Evolutionary conservation across 2,888 invertebrate species (phyloP), one percentile per base, ranked within the genome.

Genomic region (Agapostemon virescens): DNA sequence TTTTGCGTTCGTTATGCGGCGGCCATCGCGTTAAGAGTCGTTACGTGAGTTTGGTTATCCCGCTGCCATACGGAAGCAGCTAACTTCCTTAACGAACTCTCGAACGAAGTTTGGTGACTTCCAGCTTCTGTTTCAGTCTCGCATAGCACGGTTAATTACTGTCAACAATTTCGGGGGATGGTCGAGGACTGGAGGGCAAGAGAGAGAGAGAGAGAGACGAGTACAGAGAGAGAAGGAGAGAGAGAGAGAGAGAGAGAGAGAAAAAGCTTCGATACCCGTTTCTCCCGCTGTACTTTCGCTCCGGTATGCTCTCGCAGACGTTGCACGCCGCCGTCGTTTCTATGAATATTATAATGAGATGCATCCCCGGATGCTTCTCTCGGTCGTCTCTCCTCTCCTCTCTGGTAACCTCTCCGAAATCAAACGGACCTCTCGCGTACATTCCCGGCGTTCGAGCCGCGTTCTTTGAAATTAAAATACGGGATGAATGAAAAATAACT

Each of bases 31-130:
- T 87, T 85, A 87, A 86, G 86, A 86, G 87, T 87, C 86, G 87
- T 87, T 87, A 87, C 84, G 81, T 70, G 81, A 87, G 82, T 87
- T 87, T 81, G 82, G 82, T 79, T 87, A 87, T 87, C 86, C 61
- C 84, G 66, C 79, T 78, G 78, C 85, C 84, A 76, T 84, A 86
- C 77, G 86, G 79, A 85, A 84, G 84, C 82, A 72, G 74, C 77
- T 81, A 87, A 87, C 86, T 87, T 81, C 76, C 81, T 84, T 87
- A 87, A 87, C 87, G 86, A 87, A 87, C 87, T 84, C 78, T 79
- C 73, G 55, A 85, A 86, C 86, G 83, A 87, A 87, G 82, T 87
- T 86, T 67, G 68, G 66, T 67, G 77, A 82, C 86, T 81, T 79
- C 64, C 86, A 75, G 68, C 85, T 81, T 85, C 81, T 85, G 86